Conservation (phyloP, 92 coral and sea anemone species). For the Diadumene lineata region DNA sequence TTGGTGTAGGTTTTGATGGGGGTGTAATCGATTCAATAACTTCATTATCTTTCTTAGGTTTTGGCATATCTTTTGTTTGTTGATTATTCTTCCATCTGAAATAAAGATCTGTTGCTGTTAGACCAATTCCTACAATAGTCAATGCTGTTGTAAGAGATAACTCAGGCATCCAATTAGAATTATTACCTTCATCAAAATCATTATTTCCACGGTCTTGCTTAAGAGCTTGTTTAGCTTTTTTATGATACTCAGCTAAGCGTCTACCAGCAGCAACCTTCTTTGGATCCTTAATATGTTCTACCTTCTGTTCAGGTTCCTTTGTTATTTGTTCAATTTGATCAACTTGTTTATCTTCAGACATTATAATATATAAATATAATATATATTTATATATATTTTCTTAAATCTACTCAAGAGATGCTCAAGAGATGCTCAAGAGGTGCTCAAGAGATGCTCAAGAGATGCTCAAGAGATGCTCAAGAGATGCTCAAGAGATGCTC, state of each 20-base stretch:
- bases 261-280: conserved; percentile 25
- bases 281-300: neutral
- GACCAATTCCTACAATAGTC: conserved; percentile 42
- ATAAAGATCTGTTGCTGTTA: conserved; percentile 45
- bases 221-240: conserved; percentile 32
- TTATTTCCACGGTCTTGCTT: conserved; percentile 26
- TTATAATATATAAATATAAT: neutral
- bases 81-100: conserved; percentile 26
- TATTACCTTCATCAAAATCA: conserved; percentile 3
- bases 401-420: too few relatives aligned
- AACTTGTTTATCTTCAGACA: too few relatives aligned
- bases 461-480: too few relatives aligned
- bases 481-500: too few relatives aligned
- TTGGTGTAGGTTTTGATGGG: too few relatives aligned
- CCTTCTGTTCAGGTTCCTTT: neutral
- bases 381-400: too few relatives aligned
- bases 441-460: too few relatives aligned
- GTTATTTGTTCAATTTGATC: neutral
- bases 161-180: conserved; percentile 11
- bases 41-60: neutral
- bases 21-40: too few relatives aligned
- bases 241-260: conserved; percentile 24
- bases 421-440: too few relatives aligned
- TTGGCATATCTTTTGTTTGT: neutral
- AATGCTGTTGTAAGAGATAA: conserved; percentile 32